These are phyloP conservation scores for Sylvietta virens DNA, from an alignment of 2,113 vertebrate species.

Conservation along the genomic window DNA sequence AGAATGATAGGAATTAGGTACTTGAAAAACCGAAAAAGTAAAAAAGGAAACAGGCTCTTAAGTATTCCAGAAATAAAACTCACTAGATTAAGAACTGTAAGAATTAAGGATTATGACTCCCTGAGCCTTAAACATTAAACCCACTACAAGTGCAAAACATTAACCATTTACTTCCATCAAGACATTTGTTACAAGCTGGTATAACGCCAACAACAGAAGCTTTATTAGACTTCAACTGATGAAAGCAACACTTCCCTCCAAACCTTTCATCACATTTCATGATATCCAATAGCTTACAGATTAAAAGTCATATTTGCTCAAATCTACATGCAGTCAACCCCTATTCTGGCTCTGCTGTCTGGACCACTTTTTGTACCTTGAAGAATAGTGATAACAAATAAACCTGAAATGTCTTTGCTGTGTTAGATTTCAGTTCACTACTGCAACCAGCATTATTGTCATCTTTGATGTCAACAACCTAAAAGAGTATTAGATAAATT, in stretches of 20 bases:
- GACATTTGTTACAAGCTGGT: neutral
- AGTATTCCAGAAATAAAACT: neutral
- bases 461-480: neutral
- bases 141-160: neutral
- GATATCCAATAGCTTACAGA: neutral
- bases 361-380: neutral
- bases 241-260: neutral
- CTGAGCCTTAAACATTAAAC: neutral
- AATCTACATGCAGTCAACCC: neutral
- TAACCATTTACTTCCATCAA: neutral
- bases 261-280: neutral
- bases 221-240: neutral
- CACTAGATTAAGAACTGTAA: neutral
- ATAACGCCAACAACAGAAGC: neutral
- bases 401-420: neutral
- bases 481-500: neutral
- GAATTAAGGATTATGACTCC: neutral
- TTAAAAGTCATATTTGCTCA: neutral
- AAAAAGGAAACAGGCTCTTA: neutral
- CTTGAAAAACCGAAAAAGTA: neutral
- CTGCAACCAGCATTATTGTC: neutral
- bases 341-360: neutral
- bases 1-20: neutral
- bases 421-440: neutral
- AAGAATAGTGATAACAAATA: neutral